Evolutionary conservation across 2,113 vertebrate genomes (phyloP).

Genomic region (Tringa solitaria): DNA sequence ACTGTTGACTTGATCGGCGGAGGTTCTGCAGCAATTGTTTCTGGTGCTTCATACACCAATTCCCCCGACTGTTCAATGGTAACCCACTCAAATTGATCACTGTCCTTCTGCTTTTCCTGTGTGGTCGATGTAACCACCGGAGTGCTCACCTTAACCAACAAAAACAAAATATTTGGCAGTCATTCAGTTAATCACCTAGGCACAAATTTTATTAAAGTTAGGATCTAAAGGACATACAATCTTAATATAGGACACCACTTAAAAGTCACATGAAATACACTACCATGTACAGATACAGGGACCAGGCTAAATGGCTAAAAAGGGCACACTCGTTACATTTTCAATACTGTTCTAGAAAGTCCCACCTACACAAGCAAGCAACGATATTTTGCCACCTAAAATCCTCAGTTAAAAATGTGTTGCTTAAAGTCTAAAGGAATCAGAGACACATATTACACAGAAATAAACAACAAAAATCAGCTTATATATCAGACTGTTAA

Average conservation of each 20-base stretch:
- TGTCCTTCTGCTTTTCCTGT: constrained; percentile 97
- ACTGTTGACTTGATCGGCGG: constrained; percentile 93
- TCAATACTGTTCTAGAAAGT: not conserved
- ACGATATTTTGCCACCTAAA: not conserved
- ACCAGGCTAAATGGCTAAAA: not conserved
- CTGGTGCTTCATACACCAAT: constrained; percentile 94
- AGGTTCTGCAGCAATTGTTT: constrained; percentile 91
- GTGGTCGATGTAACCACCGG: constrained; percentile 90
- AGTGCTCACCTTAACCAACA: constrained; percentile 87
- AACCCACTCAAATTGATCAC: constrained; percentile 98
- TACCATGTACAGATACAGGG: not conserved
- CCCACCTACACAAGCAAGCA: not conserved
- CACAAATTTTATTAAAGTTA: not conserved
- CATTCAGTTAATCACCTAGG: not conserved
- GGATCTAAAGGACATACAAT: not conserved
- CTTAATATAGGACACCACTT: not conserved
- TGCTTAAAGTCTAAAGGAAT: not conserved
- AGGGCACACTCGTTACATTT: not conserved
- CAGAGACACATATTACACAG: not conserved
- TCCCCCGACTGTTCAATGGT: constrained; percentile 98
- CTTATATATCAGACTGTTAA: not conserved
- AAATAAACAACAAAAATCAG: not conserved
- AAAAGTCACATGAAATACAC: not conserved
- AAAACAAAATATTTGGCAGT: not conserved
- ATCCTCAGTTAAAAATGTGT: not conserved